phyloP scores from a whole-genome alignment of 2,888 invertebrate species.

The Catocala nupta region DNA sequence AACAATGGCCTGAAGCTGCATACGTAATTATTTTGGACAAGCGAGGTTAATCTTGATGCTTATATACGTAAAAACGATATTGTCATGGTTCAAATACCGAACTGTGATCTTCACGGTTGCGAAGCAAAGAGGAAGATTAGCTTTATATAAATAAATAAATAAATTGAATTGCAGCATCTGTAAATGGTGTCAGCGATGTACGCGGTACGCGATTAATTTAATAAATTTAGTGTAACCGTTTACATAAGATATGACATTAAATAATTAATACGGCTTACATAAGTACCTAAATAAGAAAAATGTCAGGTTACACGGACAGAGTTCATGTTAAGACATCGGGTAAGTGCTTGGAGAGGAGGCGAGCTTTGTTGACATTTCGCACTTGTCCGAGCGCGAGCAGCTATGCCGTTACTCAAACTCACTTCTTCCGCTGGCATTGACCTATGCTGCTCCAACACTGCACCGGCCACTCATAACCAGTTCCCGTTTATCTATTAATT shows the following conservation, averaged over 20 bases:
- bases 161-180: conserved; percentile 25
- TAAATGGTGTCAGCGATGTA: conserved; percentile 30
- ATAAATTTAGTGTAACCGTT: conserved; percentile 31
- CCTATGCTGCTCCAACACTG: conserved; percentile 58
- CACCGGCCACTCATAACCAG: conserved; percentile 20
- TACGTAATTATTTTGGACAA: conserved; percentile 66
- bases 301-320: conserved; percentile 37
- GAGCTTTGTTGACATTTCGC: conserved; percentile 72
- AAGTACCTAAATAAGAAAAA: conserved; percentile 36
- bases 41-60: conserved; percentile 65
- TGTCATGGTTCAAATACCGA: conserved; percentile 48
- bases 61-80: conserved; percentile 44
- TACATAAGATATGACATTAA: conserved; percentile 47
- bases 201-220: neutral
- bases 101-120: conserved; percentile 53
- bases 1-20: conserved; percentile 61
- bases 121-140: conserved; percentile 34
- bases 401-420: conserved; percentile 72
- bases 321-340: conserved; percentile 27
- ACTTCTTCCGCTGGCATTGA: conserved; percentile 78
- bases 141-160: conserved; percentile 23
- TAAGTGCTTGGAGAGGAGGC: conserved; percentile 25
- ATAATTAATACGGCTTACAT: conserved; percentile 35
- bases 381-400: conserved; percentile 53
- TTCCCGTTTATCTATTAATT: conserved; percentile 28